Percentiles rank a stretch among this genome's conserved stretches.
Conservation (phyloP, 2,797 vertebrate species). For the Oreochromis grahami region DNA sequence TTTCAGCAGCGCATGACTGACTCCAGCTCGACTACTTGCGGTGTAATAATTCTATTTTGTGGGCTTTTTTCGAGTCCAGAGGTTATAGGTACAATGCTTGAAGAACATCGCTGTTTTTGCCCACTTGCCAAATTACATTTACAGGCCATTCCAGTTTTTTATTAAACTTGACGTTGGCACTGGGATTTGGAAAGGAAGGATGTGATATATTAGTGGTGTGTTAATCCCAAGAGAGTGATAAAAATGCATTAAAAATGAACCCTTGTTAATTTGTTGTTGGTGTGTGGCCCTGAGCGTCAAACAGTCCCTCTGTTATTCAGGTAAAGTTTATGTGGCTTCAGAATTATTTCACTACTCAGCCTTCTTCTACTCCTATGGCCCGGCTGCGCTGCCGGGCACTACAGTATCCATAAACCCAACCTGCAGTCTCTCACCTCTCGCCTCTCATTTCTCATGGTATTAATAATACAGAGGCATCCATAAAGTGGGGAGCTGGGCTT, state of each 20-base stretch:
- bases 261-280: slow-evolving; percentile 53
- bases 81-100: slow-evolving; percentile 26
- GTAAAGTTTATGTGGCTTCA: slow-evolving; percentile 50
- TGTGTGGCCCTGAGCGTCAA: slow-evolving; percentile 58
- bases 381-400: slow-evolving; percentile 26
- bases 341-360: slow-evolving; percentile 48
- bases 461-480: slow-evolving; percentile 76
- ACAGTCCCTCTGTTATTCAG: slow-evolving; percentile 35
- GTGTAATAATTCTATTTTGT: slow-evolving; percentile 54
- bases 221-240: slow-evolving; percentile 38
- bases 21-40: slow-evolving; percentile 25
- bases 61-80: slow-evolving; percentile 36
- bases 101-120: slow-evolving; percentile 30
- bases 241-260: slow-evolving; percentile 45
- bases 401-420: slow-evolving; percentile 52
- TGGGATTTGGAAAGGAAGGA: slow-evolving; percentile 54
- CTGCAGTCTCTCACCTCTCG: slow-evolving; percentile 52
- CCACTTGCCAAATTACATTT: slow-evolving; percentile 30
- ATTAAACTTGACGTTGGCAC: slow-evolving; percentile 52
- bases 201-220: slow-evolving; percentile 52
- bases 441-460: slow-evolving; percentile 68
- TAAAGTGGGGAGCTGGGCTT: slow-evolving; percentile 60
- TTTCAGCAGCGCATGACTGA: slow-evolving; percentile 40
- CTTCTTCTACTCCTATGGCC: slow-evolving; percentile 9
- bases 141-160: slow-evolving; percentile 26